Evolutionary conservation across 2,113 vertebrate species (phyloP).

Genomic region (Notarius quadriscutis): DNA sequence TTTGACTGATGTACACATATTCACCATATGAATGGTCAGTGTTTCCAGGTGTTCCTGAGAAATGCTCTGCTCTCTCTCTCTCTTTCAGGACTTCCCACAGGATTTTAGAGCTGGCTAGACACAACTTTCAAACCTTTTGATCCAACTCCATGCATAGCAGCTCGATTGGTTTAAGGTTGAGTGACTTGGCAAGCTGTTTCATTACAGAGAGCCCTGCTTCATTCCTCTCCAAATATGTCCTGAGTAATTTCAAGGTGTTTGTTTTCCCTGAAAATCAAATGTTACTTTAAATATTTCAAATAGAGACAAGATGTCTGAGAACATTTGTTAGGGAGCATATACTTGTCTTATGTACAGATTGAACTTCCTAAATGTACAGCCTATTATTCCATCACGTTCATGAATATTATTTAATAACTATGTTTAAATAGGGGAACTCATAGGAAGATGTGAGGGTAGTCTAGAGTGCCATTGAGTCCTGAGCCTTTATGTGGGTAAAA

Average conservation of each 20-base stretch:
- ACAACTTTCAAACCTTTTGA: not conserved
- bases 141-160: not conserved
- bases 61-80: not conserved
- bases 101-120: not conserved
- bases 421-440: not conserved
- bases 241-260: not conserved
- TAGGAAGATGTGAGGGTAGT: not conserved
- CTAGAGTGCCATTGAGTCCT: not conserved
- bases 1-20: not conserved
- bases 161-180: not conserved
- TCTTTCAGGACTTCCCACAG: not conserved
- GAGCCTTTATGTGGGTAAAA: not conserved
- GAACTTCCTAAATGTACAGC: not conserved
- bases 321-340: not conserved
- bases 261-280: not conserved
- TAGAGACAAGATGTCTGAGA: not conserved
- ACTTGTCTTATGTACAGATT: not conserved
- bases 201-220: not conserved
- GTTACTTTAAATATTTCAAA: not conserved
- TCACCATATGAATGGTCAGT: not conserved
- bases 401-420: not conserved
- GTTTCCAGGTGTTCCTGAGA: slow-evolving; percentile 3
- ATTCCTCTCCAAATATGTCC: not conserved
- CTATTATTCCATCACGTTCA: not conserved
- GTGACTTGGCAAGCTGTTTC: not conserved